Conservation (phyloP, 2,888 invertebrate genomes). For the Dolichomitus sp. region DNA sequence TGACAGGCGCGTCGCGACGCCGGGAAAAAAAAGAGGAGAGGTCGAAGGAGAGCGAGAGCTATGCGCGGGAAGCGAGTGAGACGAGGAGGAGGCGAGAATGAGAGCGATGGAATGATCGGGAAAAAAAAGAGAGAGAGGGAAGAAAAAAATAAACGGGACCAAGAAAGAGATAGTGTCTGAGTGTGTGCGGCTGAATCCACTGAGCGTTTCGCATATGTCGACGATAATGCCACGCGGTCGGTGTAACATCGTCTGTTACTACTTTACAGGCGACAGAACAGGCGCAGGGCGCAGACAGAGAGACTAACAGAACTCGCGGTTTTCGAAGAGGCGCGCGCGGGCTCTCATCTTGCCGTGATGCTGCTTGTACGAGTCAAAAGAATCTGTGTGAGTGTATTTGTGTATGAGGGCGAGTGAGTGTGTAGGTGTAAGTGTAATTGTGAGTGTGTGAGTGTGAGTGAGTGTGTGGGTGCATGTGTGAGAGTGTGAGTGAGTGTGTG, state of each 20-base stretch:
- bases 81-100: constrained; percentile 54
- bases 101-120: constrained; percentile 45
- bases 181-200: constrained; percentile 60
- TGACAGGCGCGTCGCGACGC: constrained; percentile 60
- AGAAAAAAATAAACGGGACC: constrained; percentile 24
- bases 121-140: constrained; percentile 30
- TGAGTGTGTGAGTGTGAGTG: neutral
- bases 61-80: constrained; percentile 26
- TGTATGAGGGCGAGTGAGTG: neutral
- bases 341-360: constrained; percentile 9
- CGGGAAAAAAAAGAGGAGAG: constrained; percentile 58
- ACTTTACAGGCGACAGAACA: constrained; percentile 59
- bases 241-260: constrained; percentile 62
- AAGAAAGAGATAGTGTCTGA: constrained; percentile 37
- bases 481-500: neutral
- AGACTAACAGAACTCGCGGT: constrained; percentile 12
- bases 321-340: constrained; percentile 41
- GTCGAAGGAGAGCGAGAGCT: constrained; percentile 55
- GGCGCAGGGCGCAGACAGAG: constrained; percentile 4
- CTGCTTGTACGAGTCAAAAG: neutral
- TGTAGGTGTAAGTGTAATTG: neutral
- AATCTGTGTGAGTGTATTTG: neutral
- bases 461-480: neutral
- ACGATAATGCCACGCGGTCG: constrained; percentile 70
- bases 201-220: constrained; percentile 56